Evolutionary conservation across 2,888 invertebrate species (phyloP).

Genomic region (Erebia aethiops): DNA sequence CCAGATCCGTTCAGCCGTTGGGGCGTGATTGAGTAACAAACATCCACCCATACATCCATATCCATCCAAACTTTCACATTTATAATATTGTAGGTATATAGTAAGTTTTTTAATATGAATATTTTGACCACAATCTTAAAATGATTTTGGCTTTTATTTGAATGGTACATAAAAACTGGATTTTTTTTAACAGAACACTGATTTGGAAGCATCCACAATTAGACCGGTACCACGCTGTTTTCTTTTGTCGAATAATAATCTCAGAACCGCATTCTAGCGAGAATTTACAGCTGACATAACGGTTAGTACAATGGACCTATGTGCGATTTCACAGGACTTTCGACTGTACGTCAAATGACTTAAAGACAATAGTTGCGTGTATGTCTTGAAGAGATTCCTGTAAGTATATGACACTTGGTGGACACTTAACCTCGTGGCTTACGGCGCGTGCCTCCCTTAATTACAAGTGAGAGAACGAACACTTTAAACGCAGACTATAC

Average conservation of each 20-base stretch:
- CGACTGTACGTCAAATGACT: not conserved
- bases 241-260: conserved; percentile 29
- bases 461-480: conserved; percentile 36
- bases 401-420: conserved; percentile 36
- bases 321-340: conserved; percentile 15
- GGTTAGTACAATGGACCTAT: conserved; percentile 31
- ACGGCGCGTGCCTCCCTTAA: conserved; percentile 40
- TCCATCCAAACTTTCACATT: too few relatives aligned
- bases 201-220: conserved; percentile 14
- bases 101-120: too few relatives aligned
- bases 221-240: conserved; percentile 20
- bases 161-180: too few relatives aligned
- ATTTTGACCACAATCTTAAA: not conserved
- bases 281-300: conserved; percentile 39
- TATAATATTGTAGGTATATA: too few relatives aligned
- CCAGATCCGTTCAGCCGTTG: too few relatives aligned
- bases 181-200: not conserved
- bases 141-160: not conserved
- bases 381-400: conserved; percentile 28
- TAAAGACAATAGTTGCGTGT: conserved; percentile 29
- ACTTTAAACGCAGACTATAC: conserved; percentile 10
- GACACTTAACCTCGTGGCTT: conserved; percentile 43
- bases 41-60: too few relatives aligned
- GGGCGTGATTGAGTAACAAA: too few relatives aligned
- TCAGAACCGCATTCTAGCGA: conserved; percentile 33